phyloP scores from a whole-genome alignment of 2,113 vertebrate species.

The Urocynchramus pylzowi region DNA sequence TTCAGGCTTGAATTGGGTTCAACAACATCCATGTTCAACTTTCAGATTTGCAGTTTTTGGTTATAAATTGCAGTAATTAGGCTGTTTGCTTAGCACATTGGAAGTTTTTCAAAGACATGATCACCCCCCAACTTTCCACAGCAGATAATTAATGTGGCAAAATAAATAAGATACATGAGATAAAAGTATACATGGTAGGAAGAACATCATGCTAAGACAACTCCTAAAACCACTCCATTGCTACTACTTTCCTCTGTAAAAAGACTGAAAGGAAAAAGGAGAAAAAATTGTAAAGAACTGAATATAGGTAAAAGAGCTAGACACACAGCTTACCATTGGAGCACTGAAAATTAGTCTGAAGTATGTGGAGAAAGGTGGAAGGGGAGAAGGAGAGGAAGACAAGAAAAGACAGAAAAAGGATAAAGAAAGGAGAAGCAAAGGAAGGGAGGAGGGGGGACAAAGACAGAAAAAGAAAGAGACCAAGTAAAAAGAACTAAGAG shows the following conservation, averaged over 20 bases:
- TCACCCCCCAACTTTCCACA: neutral
- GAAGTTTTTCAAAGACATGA: neutral
- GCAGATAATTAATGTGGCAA: neutral
- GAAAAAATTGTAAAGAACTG: neutral
- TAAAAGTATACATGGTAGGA: neutral
- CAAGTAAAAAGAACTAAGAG: neutral
- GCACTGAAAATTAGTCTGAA: neutral
- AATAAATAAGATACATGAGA: neutral
- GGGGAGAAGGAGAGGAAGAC: neutral
- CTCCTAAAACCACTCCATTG: neutral
- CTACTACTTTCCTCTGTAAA: neutral
- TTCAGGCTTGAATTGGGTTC: neutral
- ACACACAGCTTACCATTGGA: neutral
- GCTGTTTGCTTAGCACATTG: neutral
- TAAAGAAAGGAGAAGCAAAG: neutral
- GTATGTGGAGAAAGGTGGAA: neutral
- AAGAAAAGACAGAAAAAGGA: neutral
- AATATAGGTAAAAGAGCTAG: neutral
- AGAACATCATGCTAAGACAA: neutral
- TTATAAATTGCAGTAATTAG: neutral
- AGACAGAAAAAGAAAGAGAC: neutral
- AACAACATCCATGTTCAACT: neutral
- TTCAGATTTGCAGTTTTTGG: neutral
- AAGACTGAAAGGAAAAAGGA: neutral
- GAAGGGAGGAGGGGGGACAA: fast-evolving